phyloP scores from a whole-genome alignment of 2,888 invertebrate genomes.

The Eupithecia centaureata region DNA sequence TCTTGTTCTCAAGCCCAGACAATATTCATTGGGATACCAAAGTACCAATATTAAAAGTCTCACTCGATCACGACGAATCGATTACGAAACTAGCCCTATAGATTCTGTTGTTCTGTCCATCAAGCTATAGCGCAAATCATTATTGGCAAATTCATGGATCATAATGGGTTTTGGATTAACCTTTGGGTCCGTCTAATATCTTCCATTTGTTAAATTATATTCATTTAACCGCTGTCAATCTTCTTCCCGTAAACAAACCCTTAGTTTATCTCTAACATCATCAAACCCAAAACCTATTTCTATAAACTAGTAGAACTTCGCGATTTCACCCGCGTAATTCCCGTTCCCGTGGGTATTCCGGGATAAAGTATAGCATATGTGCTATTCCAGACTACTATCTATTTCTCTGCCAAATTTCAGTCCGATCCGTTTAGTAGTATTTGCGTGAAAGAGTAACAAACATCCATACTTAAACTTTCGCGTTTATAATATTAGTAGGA shows the following conservation, averaged over 20 bases:
- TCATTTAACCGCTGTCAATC: no score
- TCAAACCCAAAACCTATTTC: not conserved
- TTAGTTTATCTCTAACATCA: not conserved
- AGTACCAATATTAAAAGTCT: conserved; percentile 21
- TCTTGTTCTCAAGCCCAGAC: no score
- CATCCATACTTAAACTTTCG: no score
- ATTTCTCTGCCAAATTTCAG: no score
- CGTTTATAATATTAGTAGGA: no score
- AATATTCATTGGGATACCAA: not conserved
- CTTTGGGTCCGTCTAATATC: conserved; percentile 4
- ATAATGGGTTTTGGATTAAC: conserved; percentile 21
- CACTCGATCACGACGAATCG: conserved; percentile 52
- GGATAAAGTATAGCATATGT: no score
- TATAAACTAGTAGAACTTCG: no score
- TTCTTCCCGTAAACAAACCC: not conserved
- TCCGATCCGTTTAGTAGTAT: no score
- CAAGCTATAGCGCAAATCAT: conserved; percentile 46
- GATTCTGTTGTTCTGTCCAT: conserved; percentile 49
- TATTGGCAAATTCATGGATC: conserved; percentile 38
- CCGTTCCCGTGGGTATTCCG: no score
- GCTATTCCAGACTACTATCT: no score
- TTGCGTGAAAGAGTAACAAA: no score
- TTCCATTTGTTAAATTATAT: conserved; percentile 1
- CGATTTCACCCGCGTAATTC: no score
- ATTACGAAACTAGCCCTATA: conserved; percentile 60